phyloP scores from a whole-genome alignment of 2,888 invertebrate species.

The Ypsolopha scabrella region DNA sequence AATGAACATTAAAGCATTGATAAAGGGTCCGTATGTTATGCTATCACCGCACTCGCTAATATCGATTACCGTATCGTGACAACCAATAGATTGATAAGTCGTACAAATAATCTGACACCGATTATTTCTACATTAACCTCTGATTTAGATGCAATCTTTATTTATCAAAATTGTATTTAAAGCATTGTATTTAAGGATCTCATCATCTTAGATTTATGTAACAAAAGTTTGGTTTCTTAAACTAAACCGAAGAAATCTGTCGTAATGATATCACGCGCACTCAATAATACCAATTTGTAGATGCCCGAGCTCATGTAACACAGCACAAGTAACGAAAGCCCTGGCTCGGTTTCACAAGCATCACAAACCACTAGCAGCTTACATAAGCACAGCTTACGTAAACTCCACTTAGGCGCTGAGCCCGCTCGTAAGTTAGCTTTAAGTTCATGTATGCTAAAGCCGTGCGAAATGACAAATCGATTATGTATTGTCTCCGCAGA shows the following conservation, averaged over 20 bases:
- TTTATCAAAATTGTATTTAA: background rate
- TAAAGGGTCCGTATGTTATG: background rate
- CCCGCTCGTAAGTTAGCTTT: constrained; percentile 44
- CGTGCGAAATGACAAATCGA: constrained; percentile 43
- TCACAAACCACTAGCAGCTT: constrained; percentile 39
- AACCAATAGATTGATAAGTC: constrained; percentile 33
- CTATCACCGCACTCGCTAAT: background rate
- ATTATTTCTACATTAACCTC: background rate
- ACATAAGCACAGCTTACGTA: constrained; percentile 39
- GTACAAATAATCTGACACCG: constrained; percentile 12
- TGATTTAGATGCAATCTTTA: constrained; percentile 1
- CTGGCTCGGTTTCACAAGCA: constrained; percentile 50
- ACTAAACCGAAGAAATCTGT: constrained; percentile 9
- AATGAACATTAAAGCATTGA: background rate
- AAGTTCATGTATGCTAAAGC: constrained; percentile 43
- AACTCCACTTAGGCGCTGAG: constrained; percentile 41
- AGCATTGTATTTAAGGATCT: background rate
- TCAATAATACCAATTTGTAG: constrained; percentile 41
- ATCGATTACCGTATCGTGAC: constrained; percentile 47
- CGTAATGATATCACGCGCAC: constrained; percentile 22
- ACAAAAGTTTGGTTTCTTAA: background rate
- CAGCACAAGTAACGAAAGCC: constrained; percentile 49
- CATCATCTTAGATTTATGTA: background rate
- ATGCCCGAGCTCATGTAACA: constrained; percentile 31
- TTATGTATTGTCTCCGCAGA: constrained; percentile 21